phyloP scores from a whole-genome alignment of 2,888 invertebrate genomes.

The Leptinotarsa peninsularis region DNA sequence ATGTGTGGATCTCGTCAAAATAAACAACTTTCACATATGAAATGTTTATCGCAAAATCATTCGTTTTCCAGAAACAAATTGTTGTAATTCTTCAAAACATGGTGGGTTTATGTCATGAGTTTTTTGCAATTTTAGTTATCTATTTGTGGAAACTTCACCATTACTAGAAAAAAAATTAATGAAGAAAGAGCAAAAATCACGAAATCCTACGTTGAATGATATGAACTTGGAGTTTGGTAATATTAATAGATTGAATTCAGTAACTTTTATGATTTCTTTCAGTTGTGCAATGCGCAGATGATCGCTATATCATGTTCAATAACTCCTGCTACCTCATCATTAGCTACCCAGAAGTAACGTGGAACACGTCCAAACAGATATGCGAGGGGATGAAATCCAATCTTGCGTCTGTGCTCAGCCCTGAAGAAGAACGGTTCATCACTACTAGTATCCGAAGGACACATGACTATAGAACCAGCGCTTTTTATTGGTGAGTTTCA shows the following conservation, averaged over 20 bases:
- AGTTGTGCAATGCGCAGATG: slow-evolving; percentile 79
- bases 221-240: background rate
- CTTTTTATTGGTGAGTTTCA: slow-evolving; percentile 74
- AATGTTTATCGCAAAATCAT: no score
- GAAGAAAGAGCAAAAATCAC: no score
- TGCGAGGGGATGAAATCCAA: slow-evolving; percentile 80
- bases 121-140: no score
- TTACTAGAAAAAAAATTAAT: no score
- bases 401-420: slow-evolving; percentile 75
- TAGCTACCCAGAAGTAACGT: slow-evolving; percentile 81
- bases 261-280: slow-evolving; percentile 54
- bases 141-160: no score
- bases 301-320: slow-evolving; percentile 76
- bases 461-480: slow-evolving; percentile 78
- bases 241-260: background rate
- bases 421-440: slow-evolving; percentile 79
- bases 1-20: no score
- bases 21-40: no score
- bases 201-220: background rate
- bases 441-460: slow-evolving; percentile 77
- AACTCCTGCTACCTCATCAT: slow-evolving; percentile 82
- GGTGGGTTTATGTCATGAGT: no score
- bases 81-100: no score
- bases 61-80: no score
- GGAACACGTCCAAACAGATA: slow-evolving; percentile 77